Evolutionary conservation across 2,797 vertebrate species (phyloP), one percentile per base, ranked within the genome.

Genomic region (Emydoidea blandingii): DNA sequence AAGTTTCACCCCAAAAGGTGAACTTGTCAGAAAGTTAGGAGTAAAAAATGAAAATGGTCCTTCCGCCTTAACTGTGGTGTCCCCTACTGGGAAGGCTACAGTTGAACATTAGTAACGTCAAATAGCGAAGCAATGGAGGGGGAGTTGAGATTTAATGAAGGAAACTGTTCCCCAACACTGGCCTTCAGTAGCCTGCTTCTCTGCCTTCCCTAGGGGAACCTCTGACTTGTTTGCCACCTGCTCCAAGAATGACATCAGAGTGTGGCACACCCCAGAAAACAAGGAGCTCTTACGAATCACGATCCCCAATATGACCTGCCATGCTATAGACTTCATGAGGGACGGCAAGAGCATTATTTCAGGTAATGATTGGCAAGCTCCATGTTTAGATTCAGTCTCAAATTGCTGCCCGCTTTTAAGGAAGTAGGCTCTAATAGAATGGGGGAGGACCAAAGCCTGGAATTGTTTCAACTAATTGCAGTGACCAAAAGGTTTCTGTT

Each of bases 201-300:
- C 83, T 95, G 74, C 50, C 83, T 79, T 81, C 19, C 65, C 34
- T 93, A 99, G 99, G 88, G 99, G 97, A 76, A 98, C 98, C 1
- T 98, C 98, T 0, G 99, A 99, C 85, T 95, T 99, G 12, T 99
- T 99, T 89, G 99, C 98, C 72, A 99, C 99, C 72, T 99, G 99
- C 91, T 99, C 99, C 85, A 97, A 98, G 95, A 98, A 97, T 29
- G 99, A 99, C 94, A 99, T 99, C 96, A 98, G 99, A 74, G 96
- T 99, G 62, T 99, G 99, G 99, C 98, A 99, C 96, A 98, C 98
- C 0, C 94, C 97, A 2, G 98, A 98, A 25, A 98, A 97, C 93
- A 98, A 97, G 98, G 99, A 99, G 95, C 98, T 99, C 76, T 97
- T 99, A 72, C 98, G 98, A 44, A 99, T 99, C 90, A 97, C 97